Conservation (phyloP, 1,140 invertebrate species). For the Meloidogyne floridensis region DNA sequence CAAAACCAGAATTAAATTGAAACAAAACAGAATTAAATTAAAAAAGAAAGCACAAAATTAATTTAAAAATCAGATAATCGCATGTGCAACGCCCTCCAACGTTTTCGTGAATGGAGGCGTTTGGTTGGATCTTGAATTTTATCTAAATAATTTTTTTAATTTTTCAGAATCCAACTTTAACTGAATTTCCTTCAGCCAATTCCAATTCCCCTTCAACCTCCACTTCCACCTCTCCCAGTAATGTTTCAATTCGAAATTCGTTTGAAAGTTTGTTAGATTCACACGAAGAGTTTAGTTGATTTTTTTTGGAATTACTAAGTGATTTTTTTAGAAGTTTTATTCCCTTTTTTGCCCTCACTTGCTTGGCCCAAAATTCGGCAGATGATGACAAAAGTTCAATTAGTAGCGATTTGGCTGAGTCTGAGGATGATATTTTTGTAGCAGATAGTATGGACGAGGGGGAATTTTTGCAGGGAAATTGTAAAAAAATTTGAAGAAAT, state of each 20-base stretch:
- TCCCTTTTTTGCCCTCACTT: slow-evolving; percentile 28
- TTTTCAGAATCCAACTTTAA: slow-evolving; percentile 15
- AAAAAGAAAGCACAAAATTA: not conserved
- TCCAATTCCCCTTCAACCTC: not conserved
- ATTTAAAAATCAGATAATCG: not conserved
- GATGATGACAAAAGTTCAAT: not conserved
- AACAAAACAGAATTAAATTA: not conserved
- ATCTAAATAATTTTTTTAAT: not conserved
- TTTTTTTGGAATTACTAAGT: not conserved
- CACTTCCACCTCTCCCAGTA: not conserved
- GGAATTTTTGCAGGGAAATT: not conserved
- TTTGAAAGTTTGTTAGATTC: slow-evolving; percentile 19
- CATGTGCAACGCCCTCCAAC: slow-evolving; percentile 14
- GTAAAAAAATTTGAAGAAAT: not conserved
- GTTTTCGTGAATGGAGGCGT: slow-evolving; percentile 31
- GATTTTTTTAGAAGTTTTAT: slow-evolving; percentile 36
- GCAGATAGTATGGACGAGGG: not conserved
- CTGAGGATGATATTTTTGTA: not conserved
- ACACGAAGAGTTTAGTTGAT: slow-evolving; percentile 7
- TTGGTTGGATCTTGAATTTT: not conserved
- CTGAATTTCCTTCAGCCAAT: not conserved
- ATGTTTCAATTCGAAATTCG: not conserved
- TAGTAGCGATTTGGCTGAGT: not conserved
- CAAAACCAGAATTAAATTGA: too few relatives aligned
- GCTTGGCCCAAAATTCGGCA: slow-evolving; percentile 12